Evolutionary conservation across 2,888 invertebrate genomes (phyloP).

Genomic region (Rhogogaster chlorosoma): DNA sequence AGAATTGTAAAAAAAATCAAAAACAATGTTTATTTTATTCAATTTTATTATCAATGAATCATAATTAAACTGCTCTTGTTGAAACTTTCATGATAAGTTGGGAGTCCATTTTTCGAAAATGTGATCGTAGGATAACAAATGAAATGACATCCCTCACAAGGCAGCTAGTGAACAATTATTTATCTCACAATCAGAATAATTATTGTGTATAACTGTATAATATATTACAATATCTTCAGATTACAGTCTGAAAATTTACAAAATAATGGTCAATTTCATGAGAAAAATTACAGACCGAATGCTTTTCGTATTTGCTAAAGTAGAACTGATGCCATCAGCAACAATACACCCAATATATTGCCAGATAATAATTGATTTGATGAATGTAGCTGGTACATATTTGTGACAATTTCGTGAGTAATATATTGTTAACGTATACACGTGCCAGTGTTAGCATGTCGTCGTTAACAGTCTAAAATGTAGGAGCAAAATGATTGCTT

Average conservation of each 20-base stretch:
- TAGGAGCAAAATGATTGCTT: neutral
- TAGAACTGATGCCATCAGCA: neutral
- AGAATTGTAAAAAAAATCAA: neutral
- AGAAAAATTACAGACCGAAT: constrained; percentile 2
- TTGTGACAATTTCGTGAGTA: neutral
- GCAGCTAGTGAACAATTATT: constrained; percentile 66
- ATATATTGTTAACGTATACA: neutral
- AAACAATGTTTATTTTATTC: constrained; percentile 11
- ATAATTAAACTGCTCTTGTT: constrained; percentile 63
- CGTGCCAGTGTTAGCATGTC: neutral
- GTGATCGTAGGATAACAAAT: constrained; percentile 9
- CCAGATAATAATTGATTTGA: constrained; percentile 7
- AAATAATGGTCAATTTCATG: constrained; percentile 42
- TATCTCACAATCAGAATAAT: constrained; percentile 56
- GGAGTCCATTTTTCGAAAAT: constrained; percentile 16
- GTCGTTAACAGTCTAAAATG: neutral
- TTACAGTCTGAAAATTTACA: constrained; percentile 44
- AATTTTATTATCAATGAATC: constrained; percentile 66
- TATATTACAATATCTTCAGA: constrained; percentile 63
- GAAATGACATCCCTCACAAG: constrained; percentile 61
- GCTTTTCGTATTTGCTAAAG: neutral
- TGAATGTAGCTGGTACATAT: neutral
- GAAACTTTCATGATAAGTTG: constrained; percentile 55
- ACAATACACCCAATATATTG: constrained; percentile 1
- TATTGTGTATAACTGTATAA: constrained; percentile 56